phyloP scores from a whole-genome alignment of 2,797 vertebrate species.

The Phalanger gymnotis region DNA sequence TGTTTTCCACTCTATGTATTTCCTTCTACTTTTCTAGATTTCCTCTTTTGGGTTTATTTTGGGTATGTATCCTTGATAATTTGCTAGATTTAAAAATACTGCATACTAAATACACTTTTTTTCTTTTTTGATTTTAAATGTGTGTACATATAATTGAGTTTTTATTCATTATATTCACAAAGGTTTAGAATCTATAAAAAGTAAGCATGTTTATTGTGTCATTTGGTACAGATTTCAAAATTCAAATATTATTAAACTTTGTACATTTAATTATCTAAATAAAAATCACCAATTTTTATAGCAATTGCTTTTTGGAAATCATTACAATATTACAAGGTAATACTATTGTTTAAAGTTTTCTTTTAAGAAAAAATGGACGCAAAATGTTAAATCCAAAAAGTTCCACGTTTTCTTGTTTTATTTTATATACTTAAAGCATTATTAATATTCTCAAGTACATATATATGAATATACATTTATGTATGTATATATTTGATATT shows the following conservation, averaged over 20 bases:
- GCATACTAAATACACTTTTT: too few species aligned
- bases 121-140: too few species aligned
- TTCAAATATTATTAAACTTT: constrained; percentile 42
- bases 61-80: too few species aligned
- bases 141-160: constrained; percentile 21
- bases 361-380: constrained; percentile 40
- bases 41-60: too few species aligned
- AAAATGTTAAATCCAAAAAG: constrained; percentile 45
- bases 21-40: too few species aligned
- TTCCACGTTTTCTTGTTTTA: constrained; percentile 2
- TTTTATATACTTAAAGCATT: constrained; percentile 35
- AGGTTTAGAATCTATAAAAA: constrained; percentile 40
- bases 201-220: constrained; percentile 27
- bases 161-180: constrained; percentile 57
- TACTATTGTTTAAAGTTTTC: constrained; percentile 32
- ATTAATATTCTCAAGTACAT: background rate
- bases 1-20: too few species aligned
- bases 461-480: constrained; percentile 3
- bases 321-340: constrained; percentile 47
- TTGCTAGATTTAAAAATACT: too few species aligned
- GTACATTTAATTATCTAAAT: constrained; percentile 48
- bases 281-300: constrained; percentile 46
- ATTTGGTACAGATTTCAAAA: constrained; percentile 41
- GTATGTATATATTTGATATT: too few species aligned
- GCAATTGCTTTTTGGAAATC: constrained; percentile 52